These are phyloP conservation scores for Aspidoscelis tigris DNA, from an alignment of 2,113 vertebrate species.

Conservation along the genomic window DNA sequence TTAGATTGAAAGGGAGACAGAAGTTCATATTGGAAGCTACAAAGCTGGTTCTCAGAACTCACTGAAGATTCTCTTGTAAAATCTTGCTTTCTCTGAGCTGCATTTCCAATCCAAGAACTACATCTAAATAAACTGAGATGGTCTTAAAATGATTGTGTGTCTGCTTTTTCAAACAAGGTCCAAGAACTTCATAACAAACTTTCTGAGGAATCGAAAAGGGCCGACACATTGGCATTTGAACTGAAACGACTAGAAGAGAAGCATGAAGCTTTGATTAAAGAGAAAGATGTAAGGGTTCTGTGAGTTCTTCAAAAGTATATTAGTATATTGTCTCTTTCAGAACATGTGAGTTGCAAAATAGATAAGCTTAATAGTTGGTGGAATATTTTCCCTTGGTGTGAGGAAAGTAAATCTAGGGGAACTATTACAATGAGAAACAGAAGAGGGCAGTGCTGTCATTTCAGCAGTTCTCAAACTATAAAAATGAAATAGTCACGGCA, in stretches of 20 bases:
- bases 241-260: conserved; percentile 93
- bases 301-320: background rate
- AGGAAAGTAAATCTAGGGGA: background rate
- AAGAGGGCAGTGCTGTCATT: background rate
- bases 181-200: conserved; percentile 93
- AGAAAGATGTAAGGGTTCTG: conserved; percentile 86
- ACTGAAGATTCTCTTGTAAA: background rate
- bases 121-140: background rate
- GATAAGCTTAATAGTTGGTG: too few species aligned
- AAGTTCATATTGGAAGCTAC: background rate
- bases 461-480: background rate
- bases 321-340: background rate
- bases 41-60: background rate
- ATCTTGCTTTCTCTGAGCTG: background rate
- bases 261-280: conserved; percentile 89
- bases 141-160: background rate
- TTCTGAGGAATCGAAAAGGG: conserved; percentile 91
- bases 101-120: background rate
- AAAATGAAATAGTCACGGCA: background rate
- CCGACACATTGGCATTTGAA: conserved; percentile 92
- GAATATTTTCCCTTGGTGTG: background rate
- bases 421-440: background rate
- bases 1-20: background rate
- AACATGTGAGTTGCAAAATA: background rate
- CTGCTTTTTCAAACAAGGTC: conserved; percentile 77